A percentile compares a stretch with the other conserved stretches of the same genome.
These are phyloP conservation scores for Trididemnum nubilum DNA, from an alignment of 23 tunicate genomes.

Conservation along the genomic window DNA sequence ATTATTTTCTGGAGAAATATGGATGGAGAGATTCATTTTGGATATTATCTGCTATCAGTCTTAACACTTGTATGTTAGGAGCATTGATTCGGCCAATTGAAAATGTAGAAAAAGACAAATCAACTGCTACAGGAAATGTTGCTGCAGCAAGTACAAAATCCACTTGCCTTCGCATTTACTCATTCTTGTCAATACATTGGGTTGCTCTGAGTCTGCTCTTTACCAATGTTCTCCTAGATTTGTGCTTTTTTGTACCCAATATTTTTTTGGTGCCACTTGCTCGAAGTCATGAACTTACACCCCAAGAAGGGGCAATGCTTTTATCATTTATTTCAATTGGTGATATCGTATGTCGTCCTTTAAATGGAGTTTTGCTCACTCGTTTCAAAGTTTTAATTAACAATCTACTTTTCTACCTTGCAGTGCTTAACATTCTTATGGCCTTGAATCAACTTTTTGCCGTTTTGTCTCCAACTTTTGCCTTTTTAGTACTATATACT, in stretches of 20 bases:
- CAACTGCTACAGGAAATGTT: background rate
- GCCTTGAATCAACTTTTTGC: slow-evolving; percentile 15
- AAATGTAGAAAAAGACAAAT: background rate
- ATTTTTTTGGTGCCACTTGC: slow-evolving; percentile 56
- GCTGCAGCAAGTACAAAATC: background rate
- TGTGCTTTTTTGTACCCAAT: slow-evolving; percentile 29
- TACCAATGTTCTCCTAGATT: slow-evolving; percentile 12
- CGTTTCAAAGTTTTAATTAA: slow-evolving; percentile 5
- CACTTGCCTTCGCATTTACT: background rate
- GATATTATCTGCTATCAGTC: slow-evolving; percentile 49
- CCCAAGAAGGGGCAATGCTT: slow-evolving; percentile 37
- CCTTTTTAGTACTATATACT: slow-evolving; percentile 9
- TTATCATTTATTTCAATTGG: slow-evolving; percentile 60
- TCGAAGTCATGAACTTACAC: slow-evolving; percentile 8
- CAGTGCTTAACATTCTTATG: background rate
- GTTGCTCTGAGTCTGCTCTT: slow-evolving; percentile 21
- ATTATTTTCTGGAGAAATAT: slow-evolving; percentile 34
- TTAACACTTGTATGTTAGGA: slow-evolving; percentile 45
- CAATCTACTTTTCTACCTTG: slow-evolving; percentile 12
- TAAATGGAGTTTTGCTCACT: slow-evolving; percentile 30
- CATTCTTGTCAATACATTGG: slow-evolving; percentile 46
- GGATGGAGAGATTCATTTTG: slow-evolving; percentile 60
- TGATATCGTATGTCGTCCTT: slow-evolving; percentile 51
- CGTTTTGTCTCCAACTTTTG: background rate
- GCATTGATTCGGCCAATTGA: slow-evolving; percentile 56